Evolutionary conservation across 2,888 invertebrate genomes (phyloP), one percentile per base, ranked within the genome.

Genomic region (Leptinotarsa rubiginosa): DNA sequence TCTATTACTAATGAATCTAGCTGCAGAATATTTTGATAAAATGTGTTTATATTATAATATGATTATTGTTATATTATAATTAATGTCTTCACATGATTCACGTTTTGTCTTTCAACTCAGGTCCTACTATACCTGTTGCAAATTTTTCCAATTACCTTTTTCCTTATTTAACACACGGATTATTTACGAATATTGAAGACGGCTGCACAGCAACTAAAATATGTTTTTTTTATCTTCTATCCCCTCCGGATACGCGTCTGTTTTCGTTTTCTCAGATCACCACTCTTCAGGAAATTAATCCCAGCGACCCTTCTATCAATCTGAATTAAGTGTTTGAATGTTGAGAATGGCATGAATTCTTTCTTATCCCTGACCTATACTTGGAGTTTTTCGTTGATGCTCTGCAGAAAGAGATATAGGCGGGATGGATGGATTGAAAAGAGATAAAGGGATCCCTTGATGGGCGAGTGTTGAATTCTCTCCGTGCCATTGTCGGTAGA

Each of bases 391-490:
- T 83, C 81, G 80, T 84, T 84, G 81, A 47, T 49, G 41, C 65
- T 59, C 25, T 22, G 73, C 65, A 69, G 73, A 75, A 68, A 69
- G 54, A 74, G 75, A 81, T 76, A 81, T 80, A 81, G 80, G 81
- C 69, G 78, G 81, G 78, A 82, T 80, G 78, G 78, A 81, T 81
- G 81, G 77, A 78, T 77, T 77, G 79, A 80, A 83, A 81, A 81
- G 81, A 84, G 84, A 84, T 81, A 80, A 79, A 82, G 74, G 77
- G 80, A 82, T 81, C 81, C 81, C 83, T 82, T 83, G 84, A 82
- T 81, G 81, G 70, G 66, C 66, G 78, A 79, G 81, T 81, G 81
- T 83, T 80, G 81, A 81, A 82, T 81, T 79, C 62, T 18, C 31
- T 62, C 2, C 62, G 31, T 62, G 41, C 16, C 62, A 16, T 41